These are phyloP conservation scores for Pipistrellus pipistrellus DNA, from an alignment of 2,797 vertebrate genomes.

Conservation along the genomic window DNA sequence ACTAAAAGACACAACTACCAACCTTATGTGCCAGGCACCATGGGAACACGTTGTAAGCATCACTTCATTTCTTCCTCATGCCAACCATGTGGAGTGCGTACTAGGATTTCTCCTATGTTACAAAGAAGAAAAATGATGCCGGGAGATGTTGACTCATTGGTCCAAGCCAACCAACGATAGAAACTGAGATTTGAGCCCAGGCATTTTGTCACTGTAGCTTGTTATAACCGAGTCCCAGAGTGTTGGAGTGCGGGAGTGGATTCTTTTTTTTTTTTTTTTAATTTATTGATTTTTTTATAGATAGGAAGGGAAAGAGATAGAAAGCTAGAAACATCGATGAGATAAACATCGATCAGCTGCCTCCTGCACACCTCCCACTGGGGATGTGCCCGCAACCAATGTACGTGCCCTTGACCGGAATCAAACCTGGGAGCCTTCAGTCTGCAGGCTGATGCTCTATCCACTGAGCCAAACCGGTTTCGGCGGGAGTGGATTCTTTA, in stretches of 20 bases:
- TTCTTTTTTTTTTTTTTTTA: too few species aligned
- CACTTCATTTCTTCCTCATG: not conserved
- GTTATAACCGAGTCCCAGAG: not conserved
- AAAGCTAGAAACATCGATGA: too few species aligned
- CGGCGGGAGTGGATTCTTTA: not conserved
- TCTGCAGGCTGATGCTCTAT: too few species aligned
- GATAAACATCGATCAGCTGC: too few species aligned
- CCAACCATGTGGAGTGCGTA: not conserved
- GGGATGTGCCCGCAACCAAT: too few species aligned
- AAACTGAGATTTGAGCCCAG: not conserved
- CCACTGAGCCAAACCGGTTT: too few species aligned
- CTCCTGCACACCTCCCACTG: too few species aligned
- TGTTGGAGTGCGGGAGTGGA: not conserved
- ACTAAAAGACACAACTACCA: not conserved
- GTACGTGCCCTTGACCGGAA: too few species aligned
- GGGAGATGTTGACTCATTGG: not conserved
- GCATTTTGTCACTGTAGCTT: not conserved
- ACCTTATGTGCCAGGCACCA: too few species aligned
- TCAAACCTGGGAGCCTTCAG: too few species aligned
- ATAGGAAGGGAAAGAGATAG: too few species aligned
- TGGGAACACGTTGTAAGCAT: not conserved
- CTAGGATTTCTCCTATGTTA: not conserved
- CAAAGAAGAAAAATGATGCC: not conserved
- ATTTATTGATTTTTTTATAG: too few species aligned
- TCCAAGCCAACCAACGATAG: not conserved